Evolutionary conservation across 1,140 invertebrate species (phyloP), one percentile per base, ranked within the genome.

Genomic region (Macrosteles quadrilineatus): DNA sequence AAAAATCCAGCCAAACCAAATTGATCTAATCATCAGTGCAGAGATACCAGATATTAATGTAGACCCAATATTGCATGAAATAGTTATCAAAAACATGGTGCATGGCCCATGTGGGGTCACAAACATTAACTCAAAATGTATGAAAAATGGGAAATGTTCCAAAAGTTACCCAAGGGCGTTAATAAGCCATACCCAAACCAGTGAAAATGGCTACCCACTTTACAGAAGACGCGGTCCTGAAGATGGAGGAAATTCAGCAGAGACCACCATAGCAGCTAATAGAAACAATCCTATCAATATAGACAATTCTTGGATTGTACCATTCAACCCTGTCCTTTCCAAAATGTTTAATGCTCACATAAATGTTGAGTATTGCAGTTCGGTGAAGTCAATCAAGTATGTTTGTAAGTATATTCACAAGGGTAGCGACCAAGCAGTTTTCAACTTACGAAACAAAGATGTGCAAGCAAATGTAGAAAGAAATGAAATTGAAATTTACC

Each of bases 61-160:
- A 30, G 71, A 82, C 72, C 75, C 77, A 50, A 57, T 72, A 62
- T 74, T 84, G 30, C 74, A 78, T 78, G 75, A 74, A 45, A 72
- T 81, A 66, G 77, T 84, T 19, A 80, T 59, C 6, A 80, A 76
- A 68, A 70, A 80, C 71, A 86, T 85, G 82, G 81, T 84, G 74
- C 81, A 85, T 78, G 81, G 81, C 36, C 81, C 80, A 2, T 84
- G 81, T 74, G 81, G 79, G 27, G 19, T 32, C 50, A 11, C 78
- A 0, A 82, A 81, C 62, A 9, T 0, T 0, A 74, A 76, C 59
- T 80, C 77, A 70, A 78, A 78, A 14, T 82, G 82, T 80, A 80
- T 82, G 79, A 47, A 68, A 45, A 72, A 81, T 71, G 78, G 77
- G 67, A 79, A 79, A 67, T 84, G 82, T 71, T 74, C 76, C 25